phyloP scores from a whole-genome alignment of 2,797 vertebrate species.

The Pogoniulus pusillus region DNA sequence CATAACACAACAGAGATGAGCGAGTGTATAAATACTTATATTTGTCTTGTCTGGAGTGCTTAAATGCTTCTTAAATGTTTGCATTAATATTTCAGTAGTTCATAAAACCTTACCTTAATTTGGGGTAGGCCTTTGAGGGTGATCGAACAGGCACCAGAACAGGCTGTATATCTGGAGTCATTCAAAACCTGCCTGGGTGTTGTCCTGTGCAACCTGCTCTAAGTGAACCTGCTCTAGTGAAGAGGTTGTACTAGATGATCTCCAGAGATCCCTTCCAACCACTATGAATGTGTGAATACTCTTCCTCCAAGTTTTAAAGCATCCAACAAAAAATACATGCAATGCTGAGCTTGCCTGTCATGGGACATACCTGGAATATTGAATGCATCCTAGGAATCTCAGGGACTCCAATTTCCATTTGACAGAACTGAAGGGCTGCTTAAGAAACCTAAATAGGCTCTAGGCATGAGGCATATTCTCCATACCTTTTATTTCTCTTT shows the following conservation, averaged over 20 bases:
- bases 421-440: not conserved
- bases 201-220: too few species aligned
- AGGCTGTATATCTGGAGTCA: too few species aligned
- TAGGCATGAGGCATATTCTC: too few species aligned
- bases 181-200: too few species aligned
- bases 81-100: not conserved
- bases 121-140: not conserved
- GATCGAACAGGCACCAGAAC: too few species aligned
- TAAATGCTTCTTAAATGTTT: not conserved
- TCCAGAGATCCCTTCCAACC: too few species aligned
- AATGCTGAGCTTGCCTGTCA: not conserved
- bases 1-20: too few species aligned
- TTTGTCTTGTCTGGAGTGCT: not conserved
- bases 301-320: not conserved
- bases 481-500: too few species aligned
- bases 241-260: too few species aligned
- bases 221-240: too few species aligned
- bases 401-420: not conserved
- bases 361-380: not conserved
- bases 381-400: not conserved
- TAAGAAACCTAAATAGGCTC: fast-evolving
- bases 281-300: too few species aligned
- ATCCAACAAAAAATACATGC: not conserved
- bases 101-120: not conserved
- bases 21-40: not conserved